Evolutionary conservation across 2,888 invertebrate genomes (phyloP), one percentile per base, ranked within the genome.

Genomic region (Dioctria rufipes): DNA sequence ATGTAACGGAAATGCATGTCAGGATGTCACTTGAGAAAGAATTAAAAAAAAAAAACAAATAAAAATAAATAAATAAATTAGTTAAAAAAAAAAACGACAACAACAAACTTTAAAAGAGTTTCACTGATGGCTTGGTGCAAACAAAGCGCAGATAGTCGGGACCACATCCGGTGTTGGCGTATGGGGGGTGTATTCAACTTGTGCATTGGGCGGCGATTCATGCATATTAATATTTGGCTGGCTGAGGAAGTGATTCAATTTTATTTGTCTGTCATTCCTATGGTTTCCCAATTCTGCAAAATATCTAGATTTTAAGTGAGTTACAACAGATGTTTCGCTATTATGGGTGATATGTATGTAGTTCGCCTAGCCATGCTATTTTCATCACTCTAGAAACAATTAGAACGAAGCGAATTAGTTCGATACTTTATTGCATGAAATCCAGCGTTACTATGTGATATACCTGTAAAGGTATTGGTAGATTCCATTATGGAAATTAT

Each of bases 1-100:
- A 49, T 77, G 77, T 61, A 77, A 77, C 63, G 77, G 77, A 77
- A 77, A 77, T 77, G 77, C 63, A 77, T 42, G 60, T 63, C 77
- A 63, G n/a, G 63, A 11, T 49, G 77, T 49, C 63, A 49, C 13
- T 63, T 61, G 63, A 58, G 77, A 77, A 58, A 63, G 46, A 77
- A 63, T 63, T 63, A 77, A 77, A 63, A 63, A 46, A 43, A 75
- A 61, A 11, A 13, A 25, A 25, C 3, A 61, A 61, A 61, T 5
- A 25, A 61, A 61, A 25, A 61, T 13, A 13, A 13, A 6, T 11
- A 61, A 6, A 3, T 13, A 13, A 13, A 25, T 25, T 25, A 25
- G 25, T 25, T 25, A 25, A 25, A 25, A 25, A 25, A n/a, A n/a
- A n/a, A n/a, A n/a, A n/a, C n/a, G n/a, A 25, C 25, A 25, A 25